Conservation (phyloP, 2,888 invertebrate genomes). For the Meteorus cinctellus region DNA sequence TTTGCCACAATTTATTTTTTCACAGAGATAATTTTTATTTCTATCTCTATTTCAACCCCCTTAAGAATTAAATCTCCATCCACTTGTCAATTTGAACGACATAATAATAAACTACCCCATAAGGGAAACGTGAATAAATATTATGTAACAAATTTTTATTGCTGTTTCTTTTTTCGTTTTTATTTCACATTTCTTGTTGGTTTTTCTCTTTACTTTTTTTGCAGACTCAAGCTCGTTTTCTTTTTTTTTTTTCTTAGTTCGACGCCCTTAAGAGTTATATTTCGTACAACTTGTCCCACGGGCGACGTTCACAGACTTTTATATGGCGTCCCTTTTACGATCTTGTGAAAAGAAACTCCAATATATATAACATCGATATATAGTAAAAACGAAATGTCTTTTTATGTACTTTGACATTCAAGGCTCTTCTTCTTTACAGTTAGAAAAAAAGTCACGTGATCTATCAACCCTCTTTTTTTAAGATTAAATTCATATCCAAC, state of each 20-base stretch:
- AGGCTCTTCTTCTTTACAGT: neutral
- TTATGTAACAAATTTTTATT: no score
- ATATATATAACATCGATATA: slow-evolving; percentile 4
- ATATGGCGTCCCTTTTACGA: slow-evolving; percentile 35
- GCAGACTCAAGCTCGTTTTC: neutral
- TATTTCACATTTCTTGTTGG: no score
- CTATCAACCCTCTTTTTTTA: neutral
- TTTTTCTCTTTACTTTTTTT: neutral
- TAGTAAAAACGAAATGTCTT: neutral
- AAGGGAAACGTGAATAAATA: no score
- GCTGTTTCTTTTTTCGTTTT: no score
- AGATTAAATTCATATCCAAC: neutral
- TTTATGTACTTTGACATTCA: neutral
- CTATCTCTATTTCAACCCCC: no score
- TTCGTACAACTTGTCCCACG: slow-evolving; percentile 27
- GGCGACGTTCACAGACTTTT: slow-evolving; percentile 30
- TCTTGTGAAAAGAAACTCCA: slow-evolving; percentile 21
- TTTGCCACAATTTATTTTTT: no score
- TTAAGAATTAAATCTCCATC: no score
- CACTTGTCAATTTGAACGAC: no score
- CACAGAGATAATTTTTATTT: no score
- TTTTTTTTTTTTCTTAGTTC: slow-evolving; percentile 16
- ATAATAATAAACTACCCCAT: no score
- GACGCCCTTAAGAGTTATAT: slow-evolving; percentile 31
- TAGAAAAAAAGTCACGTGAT: neutral